phyloP scores from a whole-genome alignment of 1,140 invertebrate species.

The Nilaparvata lugens region DNA sequence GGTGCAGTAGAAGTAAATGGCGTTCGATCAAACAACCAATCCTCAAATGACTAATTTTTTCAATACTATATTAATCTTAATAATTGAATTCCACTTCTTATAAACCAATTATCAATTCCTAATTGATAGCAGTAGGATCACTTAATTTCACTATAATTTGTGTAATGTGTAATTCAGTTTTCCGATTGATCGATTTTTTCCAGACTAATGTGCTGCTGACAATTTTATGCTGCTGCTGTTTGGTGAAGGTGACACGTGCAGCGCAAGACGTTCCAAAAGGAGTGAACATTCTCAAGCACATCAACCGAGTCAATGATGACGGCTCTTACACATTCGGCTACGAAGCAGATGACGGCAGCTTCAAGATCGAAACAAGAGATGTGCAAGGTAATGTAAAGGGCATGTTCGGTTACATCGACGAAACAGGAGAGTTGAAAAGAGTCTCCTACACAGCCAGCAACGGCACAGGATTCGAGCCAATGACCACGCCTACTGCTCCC shows the following conservation, averaged over 20 bases:
- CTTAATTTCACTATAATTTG: too few species aligned
- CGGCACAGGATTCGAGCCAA: constrained; percentile 43
- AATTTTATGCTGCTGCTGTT: too few species aligned
- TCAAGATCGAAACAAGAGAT: constrained; percentile 75
- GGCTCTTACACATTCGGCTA: constrained; percentile 78
- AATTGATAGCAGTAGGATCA: too few species aligned
- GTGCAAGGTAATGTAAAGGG: constrained; percentile 74
- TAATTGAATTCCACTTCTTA: too few species aligned
- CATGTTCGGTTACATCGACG: constrained; percentile 76
- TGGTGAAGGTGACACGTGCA: not conserved
- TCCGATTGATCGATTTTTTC: too few species aligned
- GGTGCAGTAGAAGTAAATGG: too few species aligned
- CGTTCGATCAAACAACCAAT: too few species aligned
- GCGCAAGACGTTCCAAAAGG: constrained; percentile 31
- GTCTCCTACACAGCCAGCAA: constrained; percentile 66
- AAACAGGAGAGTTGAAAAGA: constrained; percentile 66
- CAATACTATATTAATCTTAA: too few species aligned
- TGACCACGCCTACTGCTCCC: not conserved
- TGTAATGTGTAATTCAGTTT: too few species aligned
- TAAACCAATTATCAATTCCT: too few species aligned
- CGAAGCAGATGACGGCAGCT: constrained; percentile 73
- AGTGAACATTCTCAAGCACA: constrained; percentile 59
- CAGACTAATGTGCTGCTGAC: too few species aligned
- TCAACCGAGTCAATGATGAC: constrained; percentile 70
- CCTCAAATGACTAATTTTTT: too few species aligned